phyloP scores from a whole-genome alignment of 2,113 vertebrate species.

The Excalfactoria chinensis region DNA sequence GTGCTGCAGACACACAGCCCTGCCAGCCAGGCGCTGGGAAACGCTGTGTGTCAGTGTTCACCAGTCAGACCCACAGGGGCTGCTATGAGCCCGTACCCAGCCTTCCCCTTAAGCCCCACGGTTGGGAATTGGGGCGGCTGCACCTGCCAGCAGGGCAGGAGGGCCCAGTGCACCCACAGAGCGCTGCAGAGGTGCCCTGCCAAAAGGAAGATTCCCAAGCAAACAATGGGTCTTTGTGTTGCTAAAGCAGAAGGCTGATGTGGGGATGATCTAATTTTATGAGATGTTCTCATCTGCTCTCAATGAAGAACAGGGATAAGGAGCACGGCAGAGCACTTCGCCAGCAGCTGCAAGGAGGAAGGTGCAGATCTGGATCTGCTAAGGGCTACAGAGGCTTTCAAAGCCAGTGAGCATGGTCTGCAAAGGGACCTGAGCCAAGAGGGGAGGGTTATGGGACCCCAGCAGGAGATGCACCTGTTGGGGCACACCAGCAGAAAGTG shows the following conservation, averaged over 20 bases:
- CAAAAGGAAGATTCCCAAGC: background rate
- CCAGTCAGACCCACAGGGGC: conserved; percentile 28
- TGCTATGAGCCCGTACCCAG: too few species aligned
- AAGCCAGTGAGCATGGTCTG: fast-evolving
- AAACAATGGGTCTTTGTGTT: conserved; percentile 51
- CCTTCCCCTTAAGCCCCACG: background rate
- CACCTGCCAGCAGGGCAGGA: conserved; percentile 43
- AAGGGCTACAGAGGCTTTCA: background rate
- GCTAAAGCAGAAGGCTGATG: conserved; percentile 22
- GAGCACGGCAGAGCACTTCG: background rate
- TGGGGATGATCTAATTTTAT: background rate
- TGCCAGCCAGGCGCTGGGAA: conserved; percentile 33
- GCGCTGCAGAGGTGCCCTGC: background rate
- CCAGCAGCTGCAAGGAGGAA: background rate
- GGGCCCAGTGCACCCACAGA: background rate
- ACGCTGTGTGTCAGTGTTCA: conserved; percentile 60
- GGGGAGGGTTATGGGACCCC: background rate
- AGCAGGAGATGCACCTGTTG: background rate
- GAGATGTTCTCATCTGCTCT: background rate
- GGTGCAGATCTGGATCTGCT: background rate
- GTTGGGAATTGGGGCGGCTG: background rate
- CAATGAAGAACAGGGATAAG: conserved; percentile 9
- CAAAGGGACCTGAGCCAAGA: background rate
- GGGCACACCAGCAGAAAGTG: fast-evolving
- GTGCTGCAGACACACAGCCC: conserved; percentile 48